phyloP scores from a whole-genome alignment of 2,797 vertebrate species.

The Xerus rutilus region DNA sequence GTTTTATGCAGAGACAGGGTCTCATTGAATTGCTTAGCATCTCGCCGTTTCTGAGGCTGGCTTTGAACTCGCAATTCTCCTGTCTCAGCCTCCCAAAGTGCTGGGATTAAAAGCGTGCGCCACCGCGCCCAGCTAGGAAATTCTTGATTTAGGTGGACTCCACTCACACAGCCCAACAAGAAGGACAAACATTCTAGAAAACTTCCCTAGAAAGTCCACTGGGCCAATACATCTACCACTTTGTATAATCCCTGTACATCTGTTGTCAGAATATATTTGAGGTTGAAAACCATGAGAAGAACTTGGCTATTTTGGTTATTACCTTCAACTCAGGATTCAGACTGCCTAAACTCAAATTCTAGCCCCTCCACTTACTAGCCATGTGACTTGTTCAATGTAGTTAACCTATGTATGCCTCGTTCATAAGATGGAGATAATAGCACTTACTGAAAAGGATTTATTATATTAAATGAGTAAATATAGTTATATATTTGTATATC shows the following conservation, averaged over 20 bases:
- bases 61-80: too few relatives aligned
- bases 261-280: background rate
- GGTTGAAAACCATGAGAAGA: background rate
- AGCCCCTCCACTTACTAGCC: background rate
- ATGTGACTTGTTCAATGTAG: background rate
- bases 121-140: background rate
- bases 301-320: background rate
- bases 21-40: too few relatives aligned
- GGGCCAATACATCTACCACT: background rate
- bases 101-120: too few relatives aligned
- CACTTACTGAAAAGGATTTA: background rate
- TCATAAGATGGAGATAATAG: slow-evolving; percentile 3
- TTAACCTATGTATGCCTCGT: background rate
- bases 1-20: too few relatives aligned
- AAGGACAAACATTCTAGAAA: background rate
- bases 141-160: background rate
- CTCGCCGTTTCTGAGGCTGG: too few relatives aligned
- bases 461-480: background rate
- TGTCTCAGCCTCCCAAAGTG: too few relatives aligned
- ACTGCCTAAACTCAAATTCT: background rate
- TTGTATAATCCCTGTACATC: background rate
- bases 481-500: background rate
- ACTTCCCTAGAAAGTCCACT: background rate
- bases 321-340: background rate
- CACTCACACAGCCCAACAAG: background rate